Evolutionary conservation across 1,140 invertebrate species (phyloP), one percentile per base, ranked within the genome.

Genomic region (Adoxophyes honmai): DNA sequence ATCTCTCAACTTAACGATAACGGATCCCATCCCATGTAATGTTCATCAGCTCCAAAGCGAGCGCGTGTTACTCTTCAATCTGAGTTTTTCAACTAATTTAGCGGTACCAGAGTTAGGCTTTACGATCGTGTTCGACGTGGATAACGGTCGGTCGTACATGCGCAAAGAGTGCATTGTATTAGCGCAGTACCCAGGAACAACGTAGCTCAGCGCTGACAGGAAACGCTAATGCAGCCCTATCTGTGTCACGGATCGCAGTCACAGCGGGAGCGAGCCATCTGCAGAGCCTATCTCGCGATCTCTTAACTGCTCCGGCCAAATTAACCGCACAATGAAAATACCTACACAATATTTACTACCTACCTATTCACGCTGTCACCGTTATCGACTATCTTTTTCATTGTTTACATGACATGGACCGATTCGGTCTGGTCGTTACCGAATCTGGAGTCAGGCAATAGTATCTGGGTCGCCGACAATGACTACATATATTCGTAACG

Each of bases 181-280:
- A 34, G 13, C n/a, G 9, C 9, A 34, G 28, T 35, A 18, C 8
- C n/a, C 33, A 10, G 51, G 33, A 35, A 52, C 51, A 52, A 28
- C 21, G 21, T 28, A 6, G 21, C 21, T 28, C 14, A 52, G 13
- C 28, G 36, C 56, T 53, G 37, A 51, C 61, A 64, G 66, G 70
- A 66, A 67, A 73, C 61, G 60, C 64, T 67, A 66, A 66, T 66
- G 60, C 58, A 62, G 39, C 44, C 54, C 62, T 73, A 75, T 78
- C 73, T 73, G 62, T 71, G 73, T 70, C 73, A 71, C 59, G 53
- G 66, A 78, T 78, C 75, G 62, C 52, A 64, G 57, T 34, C 52
- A 58, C 54, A 59, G 63, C 66, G 62, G 64, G 62, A 61, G 64
- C 64, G 55, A 57, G 44, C 62, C 64, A 67, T 73, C 65, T 68